Conservation (phyloP, 1,140 invertebrate genomes). For the Cyclina sinensis region DNA sequence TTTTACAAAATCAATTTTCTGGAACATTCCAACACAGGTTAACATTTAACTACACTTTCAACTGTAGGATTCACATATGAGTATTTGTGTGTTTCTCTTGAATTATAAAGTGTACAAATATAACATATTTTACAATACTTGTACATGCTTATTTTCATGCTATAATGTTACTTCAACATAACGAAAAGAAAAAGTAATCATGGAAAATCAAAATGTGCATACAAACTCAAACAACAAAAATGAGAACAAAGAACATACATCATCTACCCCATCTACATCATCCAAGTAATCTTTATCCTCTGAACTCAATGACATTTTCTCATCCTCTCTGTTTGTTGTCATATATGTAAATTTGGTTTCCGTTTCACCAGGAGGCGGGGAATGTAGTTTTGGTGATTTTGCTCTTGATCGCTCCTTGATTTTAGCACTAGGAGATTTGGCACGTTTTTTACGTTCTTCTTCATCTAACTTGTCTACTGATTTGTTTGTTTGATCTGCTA, state of each 20-base stretch:
- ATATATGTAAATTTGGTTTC: conserved; percentile 58
- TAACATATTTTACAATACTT: not conserved
- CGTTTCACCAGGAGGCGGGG: conserved; percentile 68
- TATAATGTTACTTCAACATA: not conserved
- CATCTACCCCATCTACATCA: conserved; percentile 12
- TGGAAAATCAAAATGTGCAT: not conserved
- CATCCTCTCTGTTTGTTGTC: conserved; percentile 61
- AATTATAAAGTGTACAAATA: no score
- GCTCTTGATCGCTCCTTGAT: conserved; percentile 82
- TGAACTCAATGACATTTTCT: conserved; percentile 70
- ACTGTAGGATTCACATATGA: no score
- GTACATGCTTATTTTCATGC: not conserved
- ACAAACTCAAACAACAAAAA: conserved; percentile 47
- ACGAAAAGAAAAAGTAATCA: not conserved
- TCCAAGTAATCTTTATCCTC: conserved; percentile 66
- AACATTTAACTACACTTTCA: no score
- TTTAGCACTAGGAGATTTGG: conserved; percentile 84
- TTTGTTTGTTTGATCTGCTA: conserved; percentile 47
- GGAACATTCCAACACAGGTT: no score
- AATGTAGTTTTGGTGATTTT: conserved; percentile 76
- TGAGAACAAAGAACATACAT: conserved; percentile 54
- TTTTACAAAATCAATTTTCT: no score
- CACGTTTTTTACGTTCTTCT: conserved; percentile 76
- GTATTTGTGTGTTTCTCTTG: no score
- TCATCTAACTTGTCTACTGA: conserved; percentile 71